Evolutionary conservation across 2,888 invertebrate genomes (phyloP).

Genomic region (Pandemis heparana): DNA sequence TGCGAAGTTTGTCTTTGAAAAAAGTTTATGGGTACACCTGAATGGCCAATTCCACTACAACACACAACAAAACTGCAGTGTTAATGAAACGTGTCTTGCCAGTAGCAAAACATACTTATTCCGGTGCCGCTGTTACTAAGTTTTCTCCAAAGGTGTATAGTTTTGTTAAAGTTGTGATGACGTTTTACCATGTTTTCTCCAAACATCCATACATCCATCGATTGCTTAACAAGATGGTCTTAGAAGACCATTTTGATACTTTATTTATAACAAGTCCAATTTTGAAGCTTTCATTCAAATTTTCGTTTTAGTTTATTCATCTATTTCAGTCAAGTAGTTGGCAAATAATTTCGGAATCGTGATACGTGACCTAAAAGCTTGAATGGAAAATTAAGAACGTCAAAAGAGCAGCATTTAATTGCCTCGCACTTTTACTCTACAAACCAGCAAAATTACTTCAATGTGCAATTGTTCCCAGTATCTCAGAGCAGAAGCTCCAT

Average conservation of each 20-base stretch:
- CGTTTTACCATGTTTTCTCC: not conserved
- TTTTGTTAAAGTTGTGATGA: not conserved
- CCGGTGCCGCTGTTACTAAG: not conserved
- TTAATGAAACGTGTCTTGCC: constrained; percentile 13
- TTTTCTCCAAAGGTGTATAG: not conserved
- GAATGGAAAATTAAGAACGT: too few relatives aligned
- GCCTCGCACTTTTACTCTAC: constrained; percentile 48
- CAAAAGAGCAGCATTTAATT: constrained; percentile 29
- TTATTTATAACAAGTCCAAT: too few relatives aligned
- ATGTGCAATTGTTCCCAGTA: constrained; percentile 49
- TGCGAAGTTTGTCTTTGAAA: constrained; percentile 78
- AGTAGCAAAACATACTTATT: constrained; percentile 4
- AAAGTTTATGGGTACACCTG: constrained; percentile 68
- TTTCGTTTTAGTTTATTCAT: too few relatives aligned
- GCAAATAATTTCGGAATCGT: too few relatives aligned
- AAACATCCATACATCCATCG: too few relatives aligned
- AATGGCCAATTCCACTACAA: constrained; percentile 51
- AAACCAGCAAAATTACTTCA: constrained; percentile 49
- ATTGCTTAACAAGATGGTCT: too few relatives aligned
- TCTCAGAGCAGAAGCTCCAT: constrained; percentile 45
- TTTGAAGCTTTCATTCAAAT: not conserved
- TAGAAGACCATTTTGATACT: too few relatives aligned
- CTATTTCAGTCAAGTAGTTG: too few relatives aligned
- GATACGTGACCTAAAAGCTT: too few relatives aligned
- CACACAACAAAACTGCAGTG: constrained; percentile 21